Percentiles rank a stretch among this genome's conserved stretches.
These are phyloP conservation scores for Macrophya alboannulata DNA, from an alignment of 2,888 invertebrate species.

Conservation along the genomic window DNA sequence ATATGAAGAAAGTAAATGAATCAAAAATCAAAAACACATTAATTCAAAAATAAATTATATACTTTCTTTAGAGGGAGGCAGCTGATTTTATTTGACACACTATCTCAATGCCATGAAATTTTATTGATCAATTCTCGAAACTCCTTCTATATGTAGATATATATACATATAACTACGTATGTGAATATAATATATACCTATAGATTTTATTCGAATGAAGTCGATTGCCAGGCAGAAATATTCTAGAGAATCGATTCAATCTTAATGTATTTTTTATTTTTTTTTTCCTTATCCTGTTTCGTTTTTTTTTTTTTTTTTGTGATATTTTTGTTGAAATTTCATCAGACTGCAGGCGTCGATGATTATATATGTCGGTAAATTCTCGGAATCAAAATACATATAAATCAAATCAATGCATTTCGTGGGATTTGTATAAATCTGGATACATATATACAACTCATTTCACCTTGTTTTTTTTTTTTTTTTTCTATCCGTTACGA, in stretches of 20 bases:
- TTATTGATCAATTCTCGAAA: not conserved
- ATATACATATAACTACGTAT: not conserved
- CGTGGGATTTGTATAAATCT: not conserved
- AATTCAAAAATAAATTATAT: not conserved
- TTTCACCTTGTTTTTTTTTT: not conserved
- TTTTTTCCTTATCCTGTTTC: not conserved
- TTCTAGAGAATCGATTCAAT: conserved; percentile 1
- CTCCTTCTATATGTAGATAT: not conserved
- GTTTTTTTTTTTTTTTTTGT: not conserved
- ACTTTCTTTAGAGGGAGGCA: not conserved
- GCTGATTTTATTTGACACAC: not conserved
- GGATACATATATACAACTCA: not conserved
- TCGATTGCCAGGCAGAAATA: not conserved
- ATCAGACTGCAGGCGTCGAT: not conserved
- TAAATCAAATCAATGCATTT: conserved; percentile 36
- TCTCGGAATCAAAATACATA: conserved; percentile 11
- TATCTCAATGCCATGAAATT: not conserved
- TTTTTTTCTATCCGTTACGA: not conserved
- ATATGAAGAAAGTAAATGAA: not conserved
- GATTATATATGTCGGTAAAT: not conserved
- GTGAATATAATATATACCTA: not conserved
- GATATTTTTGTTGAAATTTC: conserved; percentile 4
- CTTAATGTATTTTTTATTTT: not conserved
- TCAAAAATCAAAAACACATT: not conserved
- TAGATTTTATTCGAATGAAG: conserved; percentile 5